Conservation (phyloP, 1,140 invertebrate species). For the Drosophila punjabiensis region DNA sequence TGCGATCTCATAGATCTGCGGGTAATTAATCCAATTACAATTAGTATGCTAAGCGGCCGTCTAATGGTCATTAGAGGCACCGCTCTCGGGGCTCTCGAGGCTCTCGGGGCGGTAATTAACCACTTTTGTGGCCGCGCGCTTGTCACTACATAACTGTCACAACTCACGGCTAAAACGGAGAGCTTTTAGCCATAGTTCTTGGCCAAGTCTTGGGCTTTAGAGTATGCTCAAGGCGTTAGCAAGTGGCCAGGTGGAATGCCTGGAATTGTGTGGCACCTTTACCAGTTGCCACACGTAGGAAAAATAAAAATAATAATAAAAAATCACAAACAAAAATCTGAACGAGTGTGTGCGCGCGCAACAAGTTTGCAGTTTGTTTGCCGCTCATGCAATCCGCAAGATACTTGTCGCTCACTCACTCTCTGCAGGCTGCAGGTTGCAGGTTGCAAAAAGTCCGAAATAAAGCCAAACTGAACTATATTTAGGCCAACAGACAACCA, state of each 20-base stretch:
- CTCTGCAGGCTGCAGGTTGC: slow-evolving; percentile 49
- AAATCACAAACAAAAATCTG: slow-evolving; percentile 28
- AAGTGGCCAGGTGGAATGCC: slow-evolving; percentile 45
- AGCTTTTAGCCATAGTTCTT: slow-evolving; percentile 55
- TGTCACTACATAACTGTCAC: slow-evolving; percentile 73
- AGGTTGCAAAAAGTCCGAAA: slow-evolving; percentile 9
- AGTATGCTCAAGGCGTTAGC: slow-evolving; percentile 49
- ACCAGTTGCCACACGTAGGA: slow-evolving; percentile 7
- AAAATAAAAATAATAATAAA: neutral
- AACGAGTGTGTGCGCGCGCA: slow-evolving; percentile 48
- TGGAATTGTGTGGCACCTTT: slow-evolving; percentile 21
- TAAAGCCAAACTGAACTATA: slow-evolving; percentile 42
- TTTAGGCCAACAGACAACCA: slow-evolving; percentile 39
- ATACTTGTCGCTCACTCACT: slow-evolving; percentile 54
- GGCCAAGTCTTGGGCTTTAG: slow-evolving; percentile 14
- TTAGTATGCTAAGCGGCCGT: slow-evolving; percentile 57
- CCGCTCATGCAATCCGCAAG: slow-evolving; percentile 55
- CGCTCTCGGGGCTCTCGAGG: neutral
- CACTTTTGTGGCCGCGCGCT: slow-evolving; percentile 46
- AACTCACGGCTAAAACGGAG: slow-evolving; percentile 36
- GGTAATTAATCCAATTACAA: slow-evolving; percentile 71
- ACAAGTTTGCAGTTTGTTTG: slow-evolving; percentile 52
- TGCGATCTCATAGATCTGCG: slow-evolving; percentile 39
- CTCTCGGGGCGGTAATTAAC: slow-evolving; percentile 58
- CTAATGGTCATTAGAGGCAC: slow-evolving; percentile 59